Evolutionary conservation across 2,797 vertebrate genomes (phyloP), one percentile per base, ranked within the genome.

Genomic region (Sparidentex hasta): DNA sequence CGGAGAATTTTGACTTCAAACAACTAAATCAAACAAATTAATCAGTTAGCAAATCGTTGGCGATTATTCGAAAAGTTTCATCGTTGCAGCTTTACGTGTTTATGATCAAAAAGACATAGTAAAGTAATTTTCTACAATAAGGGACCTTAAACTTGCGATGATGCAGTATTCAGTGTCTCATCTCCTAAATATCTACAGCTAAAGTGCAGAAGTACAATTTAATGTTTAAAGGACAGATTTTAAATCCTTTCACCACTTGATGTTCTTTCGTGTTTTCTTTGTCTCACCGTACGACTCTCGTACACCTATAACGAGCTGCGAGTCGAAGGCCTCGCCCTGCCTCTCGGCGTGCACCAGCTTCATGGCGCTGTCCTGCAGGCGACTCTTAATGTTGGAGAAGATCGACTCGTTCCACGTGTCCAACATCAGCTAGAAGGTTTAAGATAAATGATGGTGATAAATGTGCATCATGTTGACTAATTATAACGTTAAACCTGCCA

Each of bases 401-500:
- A 99, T 99, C 5, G 98, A 99, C 88, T 99, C 98, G 76, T 99
- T 99, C 98, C 98, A 99, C 0, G 98, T 99, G 93, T 99, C 98
- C 88, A 99, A 90, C 98, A 99, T 99, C 48, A 99, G 95, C 98
- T 99, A 89, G 11, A 48, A 55, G 62, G 29, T 16, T 33, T 7
- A 57, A 50, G 3, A 8, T 38, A 0, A 11, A 20, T 6, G 38
- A 7, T 11, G 1, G 20, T 23, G 14, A 43, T 23, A 17, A 46
- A 50, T 20, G 23, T 16, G 14, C 21, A 51, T 27, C 3, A 29
- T 17, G n/a, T 23, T 11, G 23, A n/a, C n/a, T n/a, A n/a, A n/a
- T n/a, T n/a, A n/a, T n/a, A n/a, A n/a, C n/a, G n/a, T n/a, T n/a
- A n/a, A n/a, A n/a, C n/a, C n/a, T n/a, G n/a, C n/a, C n/a, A n/a